phyloP scores from a whole-genome alignment of 2,888 invertebrate species.

The Sceliomorpha sp. region DNA sequence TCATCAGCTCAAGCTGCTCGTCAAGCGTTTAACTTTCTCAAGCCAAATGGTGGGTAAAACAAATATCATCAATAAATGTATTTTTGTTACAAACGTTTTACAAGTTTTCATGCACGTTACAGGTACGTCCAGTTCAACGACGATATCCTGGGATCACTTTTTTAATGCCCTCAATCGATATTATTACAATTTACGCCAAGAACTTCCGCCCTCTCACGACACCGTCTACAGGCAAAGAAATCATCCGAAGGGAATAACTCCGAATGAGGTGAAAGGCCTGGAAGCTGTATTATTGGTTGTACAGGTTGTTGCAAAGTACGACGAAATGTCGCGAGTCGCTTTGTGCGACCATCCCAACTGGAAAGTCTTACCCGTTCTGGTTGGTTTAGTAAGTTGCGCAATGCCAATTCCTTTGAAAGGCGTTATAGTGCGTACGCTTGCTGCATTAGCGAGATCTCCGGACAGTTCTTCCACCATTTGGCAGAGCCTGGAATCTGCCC shows the following conservation, averaged over 20 bases:
- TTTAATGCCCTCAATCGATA: slow-evolving; percentile 89
- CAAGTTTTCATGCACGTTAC: too few relatives aligned
- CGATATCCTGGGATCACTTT: slow-evolving; percentile 92
- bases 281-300: slow-evolving; percentile 90
- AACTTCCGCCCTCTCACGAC: slow-evolving; percentile 85
- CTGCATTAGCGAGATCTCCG: slow-evolving; percentile 88
- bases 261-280: slow-evolving; percentile 92
- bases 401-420: slow-evolving; percentile 93
- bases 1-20: slow-evolving; percentile 88
- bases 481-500: slow-evolving; percentile 91
- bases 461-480: slow-evolving; percentile 91
- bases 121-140: slow-evolving; percentile 80
- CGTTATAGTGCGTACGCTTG: slow-evolving; percentile 88
- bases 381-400: slow-evolving; percentile 92
- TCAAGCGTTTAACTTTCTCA: slow-evolving; percentile 89
- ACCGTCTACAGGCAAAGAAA: slow-evolving; percentile 84
- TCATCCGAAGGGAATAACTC: slow-evolving; percentile 85
- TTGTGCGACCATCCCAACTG: slow-evolving; percentile 94
- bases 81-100: too few relatives aligned
- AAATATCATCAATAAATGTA: too few relatives aligned
- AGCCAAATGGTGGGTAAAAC: slow-evolving; percentile 82
- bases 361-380: slow-evolving; percentile 89
- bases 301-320: slow-evolving; percentile 88
- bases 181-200: slow-evolving; percentile 86
- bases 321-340: slow-evolving; percentile 89